Conservation (phyloP, 53 echinoderm and acorn worm species). For the Apostichopus leukothele region DNA sequence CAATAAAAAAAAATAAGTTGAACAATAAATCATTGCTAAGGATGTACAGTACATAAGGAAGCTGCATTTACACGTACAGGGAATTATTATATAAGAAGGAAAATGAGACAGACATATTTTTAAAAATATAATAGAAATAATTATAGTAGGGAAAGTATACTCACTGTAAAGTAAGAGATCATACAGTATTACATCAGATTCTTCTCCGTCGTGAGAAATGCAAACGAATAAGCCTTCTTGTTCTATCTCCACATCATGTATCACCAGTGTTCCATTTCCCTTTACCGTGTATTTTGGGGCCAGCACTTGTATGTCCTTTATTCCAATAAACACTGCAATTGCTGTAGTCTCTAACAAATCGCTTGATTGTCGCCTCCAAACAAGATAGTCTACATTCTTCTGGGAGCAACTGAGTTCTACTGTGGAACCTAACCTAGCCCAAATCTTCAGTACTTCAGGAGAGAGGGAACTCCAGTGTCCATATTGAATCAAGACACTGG, state of each 20-base stretch:
- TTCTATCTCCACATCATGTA: neutral
- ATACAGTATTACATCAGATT: neutral
- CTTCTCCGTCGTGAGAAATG: neutral
- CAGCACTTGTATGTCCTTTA: neutral
- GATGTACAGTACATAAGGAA: no score
- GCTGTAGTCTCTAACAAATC: neutral
- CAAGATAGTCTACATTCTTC: neutral
- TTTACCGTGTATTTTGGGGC: neutral
- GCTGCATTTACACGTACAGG: no score
- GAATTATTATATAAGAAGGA: no score
- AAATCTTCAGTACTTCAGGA: neutral
- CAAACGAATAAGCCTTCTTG: neutral
- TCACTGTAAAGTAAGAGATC: neutral
- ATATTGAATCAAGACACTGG: constrained; percentile 12
- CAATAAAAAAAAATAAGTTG: no score
- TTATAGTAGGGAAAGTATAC: neutral
- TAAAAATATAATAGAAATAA: no score
- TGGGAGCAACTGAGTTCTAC: neutral
- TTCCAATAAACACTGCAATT: neutral
- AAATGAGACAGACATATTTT: no score
- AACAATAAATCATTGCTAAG: no score
- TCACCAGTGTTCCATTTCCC: neutral
- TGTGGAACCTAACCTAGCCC: neutral
- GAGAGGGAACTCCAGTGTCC: neutral
- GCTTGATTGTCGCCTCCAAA: neutral